Conservation (phyloP, 2,113 vertebrate genomes). For the Sakesphorus luctuosus region DNA sequence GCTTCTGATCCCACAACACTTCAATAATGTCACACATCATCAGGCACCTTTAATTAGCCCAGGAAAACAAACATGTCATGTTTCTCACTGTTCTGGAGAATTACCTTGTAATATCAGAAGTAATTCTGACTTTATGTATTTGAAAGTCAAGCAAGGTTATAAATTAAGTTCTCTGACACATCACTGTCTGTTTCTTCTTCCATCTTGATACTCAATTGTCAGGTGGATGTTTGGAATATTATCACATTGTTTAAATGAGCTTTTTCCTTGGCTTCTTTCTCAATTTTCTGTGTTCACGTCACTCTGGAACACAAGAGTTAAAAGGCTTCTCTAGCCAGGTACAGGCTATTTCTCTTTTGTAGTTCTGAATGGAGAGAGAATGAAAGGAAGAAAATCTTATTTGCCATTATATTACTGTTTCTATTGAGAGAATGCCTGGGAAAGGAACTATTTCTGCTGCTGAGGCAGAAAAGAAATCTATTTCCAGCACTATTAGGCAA, state of each 20-base stretch:
- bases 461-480: slow-evolving; percentile 9
- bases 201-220: neutral
- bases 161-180: neutral
- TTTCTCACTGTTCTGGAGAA: neutral
- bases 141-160: neutral
- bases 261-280: neutral
- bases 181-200: neutral
- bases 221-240: neutral
- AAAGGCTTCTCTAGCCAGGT: neutral
- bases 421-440: neutral
- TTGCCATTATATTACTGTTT: slow-evolving; percentile 14
- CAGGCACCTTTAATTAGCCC: neutral
- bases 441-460: slow-evolving; percentile 42
- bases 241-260: neutral
- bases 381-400: slow-evolving; percentile 22
- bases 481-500: neutral
- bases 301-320: neutral
- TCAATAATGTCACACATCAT: neutral
- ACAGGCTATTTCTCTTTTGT: neutral
- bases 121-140: neutral
- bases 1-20: neutral
- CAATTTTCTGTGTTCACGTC: neutral
- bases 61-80: neutral
- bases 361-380: slow-evolving; percentile 7
- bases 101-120: neutral